Conservation (phyloP, 2,888 invertebrate species). For the Caenorhabditis sp. region DNA sequence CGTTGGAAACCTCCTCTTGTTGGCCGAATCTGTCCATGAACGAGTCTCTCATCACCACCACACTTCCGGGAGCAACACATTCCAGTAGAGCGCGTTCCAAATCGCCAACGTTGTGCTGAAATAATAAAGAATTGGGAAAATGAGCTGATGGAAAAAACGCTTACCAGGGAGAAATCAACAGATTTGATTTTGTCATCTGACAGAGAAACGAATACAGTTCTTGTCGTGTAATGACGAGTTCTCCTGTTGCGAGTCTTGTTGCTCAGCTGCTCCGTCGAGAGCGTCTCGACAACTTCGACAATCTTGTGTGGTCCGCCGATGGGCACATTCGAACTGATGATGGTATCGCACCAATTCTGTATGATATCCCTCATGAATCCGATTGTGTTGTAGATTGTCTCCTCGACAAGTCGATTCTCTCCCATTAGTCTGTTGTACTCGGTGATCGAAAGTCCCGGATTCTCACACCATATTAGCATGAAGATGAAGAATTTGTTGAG, state of each 20-base stretch:
- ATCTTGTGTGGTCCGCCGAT: slow-evolving; percentile 64
- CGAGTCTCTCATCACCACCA: slow-evolving; percentile 66
- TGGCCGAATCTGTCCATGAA: slow-evolving; percentile 65
- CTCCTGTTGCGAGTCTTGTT: slow-evolving; percentile 67
- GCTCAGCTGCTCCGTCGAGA: slow-evolving; percentile 68
- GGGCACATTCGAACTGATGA: slow-evolving; percentile 51
- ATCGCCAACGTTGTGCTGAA: slow-evolving; percentile 54
- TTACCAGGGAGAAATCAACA: slow-evolving; percentile 55
- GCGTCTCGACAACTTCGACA: slow-evolving; percentile 69
- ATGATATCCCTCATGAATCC: slow-evolving; percentile 73
- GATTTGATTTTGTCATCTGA: slow-evolving; percentile 56
- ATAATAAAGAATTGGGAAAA: slow-evolving; percentile 1
- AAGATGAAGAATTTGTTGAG: slow-evolving; percentile 73
- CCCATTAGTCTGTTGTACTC: slow-evolving; percentile 70
- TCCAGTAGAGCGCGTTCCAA: slow-evolving; percentile 61
- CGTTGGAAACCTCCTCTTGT: slow-evolving; percentile 56
- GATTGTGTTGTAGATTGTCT: slow-evolving; percentile 72
- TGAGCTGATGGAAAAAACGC: slow-evolving; percentile 6
- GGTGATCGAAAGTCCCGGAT: slow-evolving; percentile 67
- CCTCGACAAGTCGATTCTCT: slow-evolving; percentile 70
- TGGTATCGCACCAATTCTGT: slow-evolving; percentile 69
- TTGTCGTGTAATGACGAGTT: slow-evolving; percentile 65
- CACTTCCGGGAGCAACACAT: slow-evolving; percentile 49
- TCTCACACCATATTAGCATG: slow-evolving; percentile 72
- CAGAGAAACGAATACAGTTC: slow-evolving; percentile 64